A percentile compares a stretch with the other conserved stretches of the same genome.
Conservation (phyloP, 2,797 vertebrate genomes). For the Helarctos malayanus region DNA sequence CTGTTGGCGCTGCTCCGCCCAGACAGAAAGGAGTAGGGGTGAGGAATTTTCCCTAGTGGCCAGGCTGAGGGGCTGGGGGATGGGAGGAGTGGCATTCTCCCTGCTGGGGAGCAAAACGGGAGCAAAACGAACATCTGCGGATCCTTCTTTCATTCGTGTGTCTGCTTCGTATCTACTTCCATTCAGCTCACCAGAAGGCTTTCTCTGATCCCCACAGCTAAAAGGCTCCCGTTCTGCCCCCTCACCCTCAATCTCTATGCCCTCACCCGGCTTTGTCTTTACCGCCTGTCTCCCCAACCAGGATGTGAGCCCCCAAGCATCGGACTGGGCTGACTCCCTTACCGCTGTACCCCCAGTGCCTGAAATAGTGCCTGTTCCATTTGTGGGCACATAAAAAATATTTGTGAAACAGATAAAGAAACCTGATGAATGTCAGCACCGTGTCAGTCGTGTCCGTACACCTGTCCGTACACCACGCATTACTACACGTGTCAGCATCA, state of each 20-base stretch:
- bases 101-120: background rate
- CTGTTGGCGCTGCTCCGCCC: background rate
- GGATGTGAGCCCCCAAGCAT: background rate
- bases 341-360: background rate
- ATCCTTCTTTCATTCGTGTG: background rate
- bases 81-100: background rate
- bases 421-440: background rate
- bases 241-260: background rate
- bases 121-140: background rate
- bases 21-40: background rate
- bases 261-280: background rate
- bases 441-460: background rate
- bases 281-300: background rate
- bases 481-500: too few relatives aligned
- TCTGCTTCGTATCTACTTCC: background rate
- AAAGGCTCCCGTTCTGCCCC: background rate
- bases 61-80: too few relatives aligned
- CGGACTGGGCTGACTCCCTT: background rate
- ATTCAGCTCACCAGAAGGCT: rapidly evolving
- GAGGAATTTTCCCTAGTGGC: background rate
- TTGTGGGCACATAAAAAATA: background rate
- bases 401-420: background rate
- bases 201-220: background rate
- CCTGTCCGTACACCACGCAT: background rate
- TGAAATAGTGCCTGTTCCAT: background rate